phyloP scores from a whole-genome alignment of 2,113 vertebrate species.

The Pao palembangensis region DNA sequence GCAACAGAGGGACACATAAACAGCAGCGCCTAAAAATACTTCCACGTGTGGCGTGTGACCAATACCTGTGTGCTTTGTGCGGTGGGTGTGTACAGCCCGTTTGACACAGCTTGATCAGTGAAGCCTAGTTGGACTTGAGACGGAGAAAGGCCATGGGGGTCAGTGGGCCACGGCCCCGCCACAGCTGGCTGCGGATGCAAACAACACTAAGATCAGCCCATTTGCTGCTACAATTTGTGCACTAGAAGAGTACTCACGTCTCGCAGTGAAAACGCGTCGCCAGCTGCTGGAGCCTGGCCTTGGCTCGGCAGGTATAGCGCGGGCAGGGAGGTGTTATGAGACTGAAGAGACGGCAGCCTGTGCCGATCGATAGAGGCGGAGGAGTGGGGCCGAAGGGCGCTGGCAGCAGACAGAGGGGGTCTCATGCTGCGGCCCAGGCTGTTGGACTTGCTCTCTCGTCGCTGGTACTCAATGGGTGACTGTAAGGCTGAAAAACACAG shows the following conservation, averaged over 20 bases:
- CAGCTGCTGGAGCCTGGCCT: constrained; percentile 55
- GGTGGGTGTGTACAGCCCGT: constrained; percentile 64
- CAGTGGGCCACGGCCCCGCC: constrained; percentile 61
- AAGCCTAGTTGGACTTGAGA: constrained; percentile 75
- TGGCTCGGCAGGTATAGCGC: constrained; percentile 80
- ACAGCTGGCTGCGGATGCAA: constrained; percentile 53
- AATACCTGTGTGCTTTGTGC: constrained; percentile 70
- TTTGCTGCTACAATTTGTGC: constrained; percentile 16
- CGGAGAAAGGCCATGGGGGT: constrained; percentile 65
- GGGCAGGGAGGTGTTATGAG: constrained; percentile 84
- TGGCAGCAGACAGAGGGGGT: constrained; percentile 65
- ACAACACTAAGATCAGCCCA: constrained; percentile 31
- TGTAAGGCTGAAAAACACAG: constrained; percentile 78
- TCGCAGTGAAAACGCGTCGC: constrained; percentile 45
- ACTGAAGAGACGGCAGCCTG: constrained; percentile 75
- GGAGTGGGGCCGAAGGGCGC: constrained; percentile 77
- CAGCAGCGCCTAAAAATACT: background rate
- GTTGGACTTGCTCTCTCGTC: constrained; percentile 87
- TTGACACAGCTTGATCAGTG: constrained; percentile 71
- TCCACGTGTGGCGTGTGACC: constrained; percentile 6
- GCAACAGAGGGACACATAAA: background rate
- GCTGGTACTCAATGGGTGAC: constrained; percentile 92
- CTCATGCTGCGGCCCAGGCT: constrained; percentile 83
- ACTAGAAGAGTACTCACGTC: constrained; percentile 57
- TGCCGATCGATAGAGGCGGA: constrained; percentile 82